Base-by-base conservation (phyloP, 2,888 invertebrate genomes). In the Macaria liturata region DNA sequence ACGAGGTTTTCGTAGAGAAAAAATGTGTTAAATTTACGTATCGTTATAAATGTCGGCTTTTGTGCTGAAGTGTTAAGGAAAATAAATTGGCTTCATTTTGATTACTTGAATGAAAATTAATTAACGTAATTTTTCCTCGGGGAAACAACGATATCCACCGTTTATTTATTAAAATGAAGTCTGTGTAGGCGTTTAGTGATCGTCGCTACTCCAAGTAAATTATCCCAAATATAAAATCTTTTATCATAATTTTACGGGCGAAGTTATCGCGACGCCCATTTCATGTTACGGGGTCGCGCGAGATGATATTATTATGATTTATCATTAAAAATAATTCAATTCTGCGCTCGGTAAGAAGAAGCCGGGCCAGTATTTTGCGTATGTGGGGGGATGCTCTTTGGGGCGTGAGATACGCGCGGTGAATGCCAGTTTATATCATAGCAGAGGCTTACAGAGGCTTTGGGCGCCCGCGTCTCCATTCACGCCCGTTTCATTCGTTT, bases 381-480 rank as follows among this genome's bases (percentile, higher is more conserved):
- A 68, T 66, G 67, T 69, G 68, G 67, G 64, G 69, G 78, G 20
- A 20, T 76, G 81, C 80, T 74, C 81, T 80, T 78, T 76, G 74
- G 78, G 80, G 79, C 80, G 75, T 72, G 79, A 82, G 82, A 83
- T 87, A 85, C 84, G 76, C 76, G 80, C 77, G 74, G 69, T 88
- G 88, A 89, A 90, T 88, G 80, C 80, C 80, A 86, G 84, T 89
- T 86, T 90, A 89, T 88, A 89, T 88, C 89, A 89, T 88, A 82
- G 86, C 74, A 56, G 70, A 72, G 77, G 91, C 91, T 91, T 90
- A 91, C 87, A 78, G 54, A 83, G 86, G 91, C 87, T 90, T 90
- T 91, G 78, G 80, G 75, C 81, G 81, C 71, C 77, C 88, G 82
- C 87, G 85, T 89, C 88, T 89, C 90, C 87, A 91, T 91, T 91